Evolutionary conservation across 2,113 vertebrate genomes (phyloP).

Genomic region (Brachyhypopomus occidentalis): DNA sequence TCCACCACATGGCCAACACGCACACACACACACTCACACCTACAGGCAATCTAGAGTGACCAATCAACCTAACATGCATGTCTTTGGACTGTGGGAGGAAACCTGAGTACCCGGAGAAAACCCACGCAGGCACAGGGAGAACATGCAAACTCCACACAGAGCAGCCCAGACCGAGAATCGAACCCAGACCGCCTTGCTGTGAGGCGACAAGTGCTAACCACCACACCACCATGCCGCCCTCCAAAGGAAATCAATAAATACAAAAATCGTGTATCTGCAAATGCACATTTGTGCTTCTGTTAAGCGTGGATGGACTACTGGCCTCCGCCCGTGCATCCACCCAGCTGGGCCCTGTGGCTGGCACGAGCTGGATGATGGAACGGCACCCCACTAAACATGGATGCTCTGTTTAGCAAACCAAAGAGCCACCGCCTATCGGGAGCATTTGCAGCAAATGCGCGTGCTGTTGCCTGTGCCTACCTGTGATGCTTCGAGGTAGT

Average conservation of each 20-base stretch:
- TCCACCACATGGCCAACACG: too few relatives aligned
- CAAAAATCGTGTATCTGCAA: not conserved
- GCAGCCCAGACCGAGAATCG: too few relatives aligned
- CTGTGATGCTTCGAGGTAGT: not conserved
- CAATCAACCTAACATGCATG: too few relatives aligned
- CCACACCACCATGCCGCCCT: too few relatives aligned
- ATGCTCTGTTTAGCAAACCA: not conserved
- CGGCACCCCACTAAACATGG: slow-evolving; percentile 11
- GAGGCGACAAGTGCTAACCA: too few relatives aligned
- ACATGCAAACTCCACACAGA: too few relatives aligned
- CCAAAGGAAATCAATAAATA: not conserved
- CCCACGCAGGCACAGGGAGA: too few relatives aligned
- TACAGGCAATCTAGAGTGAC: too few relatives aligned
- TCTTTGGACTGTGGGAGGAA: too few relatives aligned
- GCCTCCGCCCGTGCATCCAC: not conserved
- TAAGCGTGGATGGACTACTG: slow-evolving; percentile 44
- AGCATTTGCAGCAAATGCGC: not conserved
- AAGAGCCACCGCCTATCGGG: not conserved
- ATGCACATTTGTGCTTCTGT: not conserved
- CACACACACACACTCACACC: too few relatives aligned
- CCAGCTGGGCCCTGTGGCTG: slow-evolving; percentile 9
- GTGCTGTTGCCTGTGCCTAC: not conserved
- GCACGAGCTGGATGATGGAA: slow-evolving; percentile 12
- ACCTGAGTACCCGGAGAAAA: too few relatives aligned
- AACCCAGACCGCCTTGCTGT: too few relatives aligned